Evolutionary conservation across 1,140 invertebrate species (phyloP).

Genomic region (Sycophila sp.): DNA sequence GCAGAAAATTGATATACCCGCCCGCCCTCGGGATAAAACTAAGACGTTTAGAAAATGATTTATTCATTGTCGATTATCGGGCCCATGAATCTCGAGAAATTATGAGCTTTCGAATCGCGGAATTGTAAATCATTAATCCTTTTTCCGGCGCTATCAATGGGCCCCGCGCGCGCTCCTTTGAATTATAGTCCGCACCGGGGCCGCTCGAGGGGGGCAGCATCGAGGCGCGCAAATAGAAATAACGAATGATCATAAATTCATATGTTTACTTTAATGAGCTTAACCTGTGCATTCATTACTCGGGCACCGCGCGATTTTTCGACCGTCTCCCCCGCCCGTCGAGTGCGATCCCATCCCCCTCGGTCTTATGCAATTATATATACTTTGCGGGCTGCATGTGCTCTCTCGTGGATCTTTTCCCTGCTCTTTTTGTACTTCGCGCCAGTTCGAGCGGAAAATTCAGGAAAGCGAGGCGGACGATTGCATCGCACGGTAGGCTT

Average conservation of each 20-base stretch:
- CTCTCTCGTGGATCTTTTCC: too few species aligned
- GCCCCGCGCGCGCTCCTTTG: background rate
- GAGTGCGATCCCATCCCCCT: too few species aligned
- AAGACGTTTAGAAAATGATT: conserved; percentile 16
- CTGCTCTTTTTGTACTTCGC: too few species aligned
- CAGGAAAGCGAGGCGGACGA: too few species aligned
- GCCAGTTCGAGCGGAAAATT: too few species aligned
- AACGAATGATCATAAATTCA: conserved; percentile 33
- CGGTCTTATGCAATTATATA: background rate
- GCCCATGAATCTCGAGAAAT: conserved; percentile 9
- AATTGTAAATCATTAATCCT: conserved; percentile 24
- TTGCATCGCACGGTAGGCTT: too few species aligned
- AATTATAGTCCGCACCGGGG: conserved; percentile 8
- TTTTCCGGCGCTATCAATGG: background rate
- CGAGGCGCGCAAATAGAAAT: conserved; percentile 13
- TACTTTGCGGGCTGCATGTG: too few species aligned
- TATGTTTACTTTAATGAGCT: conserved; percentile 29
- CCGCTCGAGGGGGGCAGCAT: background rate
- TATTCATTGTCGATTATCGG: conserved; percentile 8
- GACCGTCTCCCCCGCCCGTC: background rate
- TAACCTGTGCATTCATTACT: conserved; percentile 8
- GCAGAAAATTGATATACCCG: too few species aligned
- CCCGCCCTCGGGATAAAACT: too few species aligned
- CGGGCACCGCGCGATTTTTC: background rate
- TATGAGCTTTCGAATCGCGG: conserved; percentile 11